phyloP scores from a whole-genome alignment of 2,797 vertebrate species.

The Natrix natrix region DNA sequence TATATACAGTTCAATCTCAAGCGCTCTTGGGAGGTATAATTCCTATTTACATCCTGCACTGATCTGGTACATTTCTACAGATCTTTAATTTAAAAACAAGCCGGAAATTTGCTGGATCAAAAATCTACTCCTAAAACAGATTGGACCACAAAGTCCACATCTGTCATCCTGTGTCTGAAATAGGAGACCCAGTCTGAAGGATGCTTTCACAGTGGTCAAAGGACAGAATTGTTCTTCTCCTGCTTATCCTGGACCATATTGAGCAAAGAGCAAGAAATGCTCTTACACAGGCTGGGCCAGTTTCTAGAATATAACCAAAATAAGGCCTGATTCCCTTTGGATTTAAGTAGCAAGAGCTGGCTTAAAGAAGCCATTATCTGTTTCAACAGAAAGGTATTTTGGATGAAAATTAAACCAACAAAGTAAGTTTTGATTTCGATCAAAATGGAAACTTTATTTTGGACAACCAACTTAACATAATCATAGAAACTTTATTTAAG shows the following conservation, averaged over 20 bases:
- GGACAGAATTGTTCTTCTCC: not conserved
- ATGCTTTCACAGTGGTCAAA: not conserved
- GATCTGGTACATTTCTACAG: not conserved
- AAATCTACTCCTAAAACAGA: not conserved
- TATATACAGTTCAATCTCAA: not conserved
- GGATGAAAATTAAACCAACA: conserved; percentile 17
- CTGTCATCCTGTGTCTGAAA: not conserved
- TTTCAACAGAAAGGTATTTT: conserved; percentile 1
- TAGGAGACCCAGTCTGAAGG: not conserved
- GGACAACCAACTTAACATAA: not conserved
- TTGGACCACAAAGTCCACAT: not conserved
- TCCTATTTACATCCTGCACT: not conserved
- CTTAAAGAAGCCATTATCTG: not conserved
- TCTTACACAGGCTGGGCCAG: not conserved
- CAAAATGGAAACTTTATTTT: not conserved
- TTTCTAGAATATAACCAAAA: not conserved
- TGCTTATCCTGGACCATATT: no score
- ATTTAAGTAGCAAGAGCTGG: conserved; percentile 9
- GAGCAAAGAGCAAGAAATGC: not conserved
- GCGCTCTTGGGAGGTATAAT: not conserved
- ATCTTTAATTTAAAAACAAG: not conserved
- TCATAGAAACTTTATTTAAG: conserved; percentile 1
- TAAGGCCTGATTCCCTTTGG: not conserved
- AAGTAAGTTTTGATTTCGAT: not conserved
- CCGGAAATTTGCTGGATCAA: not conserved